Evolutionary conservation across 2,113 vertebrate species (phyloP).

Genomic region (Micromys minutus): DNA sequence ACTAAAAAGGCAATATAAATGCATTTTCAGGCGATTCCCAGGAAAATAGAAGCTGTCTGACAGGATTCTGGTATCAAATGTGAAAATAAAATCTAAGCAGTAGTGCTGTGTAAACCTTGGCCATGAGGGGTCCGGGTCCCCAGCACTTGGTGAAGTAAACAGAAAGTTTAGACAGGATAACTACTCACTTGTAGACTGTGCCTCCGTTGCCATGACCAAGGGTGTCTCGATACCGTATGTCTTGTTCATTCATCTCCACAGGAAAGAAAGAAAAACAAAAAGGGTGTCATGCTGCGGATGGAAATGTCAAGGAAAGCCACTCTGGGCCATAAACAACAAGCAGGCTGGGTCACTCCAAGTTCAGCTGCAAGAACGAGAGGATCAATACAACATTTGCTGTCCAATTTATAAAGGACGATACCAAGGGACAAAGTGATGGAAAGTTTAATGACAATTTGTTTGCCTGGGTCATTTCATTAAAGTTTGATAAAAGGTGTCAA

Average conservation of each 20-base stretch:
- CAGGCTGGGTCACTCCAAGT: conserved; percentile 94
- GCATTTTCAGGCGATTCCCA: conserved; percentile 71
- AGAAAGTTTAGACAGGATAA: conserved; percentile 70
- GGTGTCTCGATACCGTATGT: conserved; percentile 97
- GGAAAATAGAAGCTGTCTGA: conserved; percentile 72
- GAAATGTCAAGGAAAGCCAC: conserved; percentile 91
- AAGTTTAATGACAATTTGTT: conserved; percentile 97
- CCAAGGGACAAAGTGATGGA: conserved; percentile 93
- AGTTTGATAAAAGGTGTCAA: conserved; percentile 96
- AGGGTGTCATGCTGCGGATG: conserved; percentile 88
- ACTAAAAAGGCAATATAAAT: conserved; percentile 79
- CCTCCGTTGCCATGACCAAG: conserved; percentile 98
- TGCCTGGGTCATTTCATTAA: conserved; percentile 92
- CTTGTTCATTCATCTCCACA: conserved; percentile 97
- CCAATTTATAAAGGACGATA: conserved; percentile 98
- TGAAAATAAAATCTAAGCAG: conserved; percentile 53
- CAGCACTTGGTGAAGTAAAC: conserved; percentile 43
- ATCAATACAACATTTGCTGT: conserved; percentile 97
- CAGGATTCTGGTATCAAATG: conserved; percentile 68
- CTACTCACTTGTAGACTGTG: conserved; percentile 98
- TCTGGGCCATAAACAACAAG: conserved; percentile 92
- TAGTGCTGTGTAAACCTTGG: conserved; percentile 21
- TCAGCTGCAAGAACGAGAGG: conserved; percentile 92
- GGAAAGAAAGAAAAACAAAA: conserved; percentile 89
- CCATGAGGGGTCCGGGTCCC: neutral